Evolutionary conservation across 2,888 invertebrate species (phyloP).

Genomic region (Drosophila anomalipes): DNA sequence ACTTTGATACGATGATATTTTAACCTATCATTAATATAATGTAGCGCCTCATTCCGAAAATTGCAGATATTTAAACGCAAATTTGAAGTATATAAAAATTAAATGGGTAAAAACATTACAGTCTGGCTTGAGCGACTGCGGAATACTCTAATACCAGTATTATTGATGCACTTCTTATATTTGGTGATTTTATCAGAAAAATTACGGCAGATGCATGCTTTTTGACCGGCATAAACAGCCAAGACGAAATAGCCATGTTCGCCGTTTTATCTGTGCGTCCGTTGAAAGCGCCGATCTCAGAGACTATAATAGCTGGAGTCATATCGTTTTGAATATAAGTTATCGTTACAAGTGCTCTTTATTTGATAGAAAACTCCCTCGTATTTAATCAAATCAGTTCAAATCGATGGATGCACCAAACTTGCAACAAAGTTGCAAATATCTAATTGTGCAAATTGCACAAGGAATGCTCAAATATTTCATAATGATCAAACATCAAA

Average conservation of each 20-base stretch:
- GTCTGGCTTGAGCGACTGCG: background rate
- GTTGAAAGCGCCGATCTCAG: background rate
- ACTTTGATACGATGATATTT: too few relatives aligned
- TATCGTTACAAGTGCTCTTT: background rate
- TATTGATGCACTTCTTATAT: background rate
- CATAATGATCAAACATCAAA: background rate
- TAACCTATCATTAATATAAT: background rate
- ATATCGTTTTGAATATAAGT: background rate
- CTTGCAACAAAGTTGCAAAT: background rate
- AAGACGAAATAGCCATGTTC: background rate
- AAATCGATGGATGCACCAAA: background rate
- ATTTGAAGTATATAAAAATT: background rate
- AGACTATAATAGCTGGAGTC: background rate
- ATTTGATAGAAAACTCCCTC: background rate
- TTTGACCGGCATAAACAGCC: background rate
- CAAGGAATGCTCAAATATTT: background rate
- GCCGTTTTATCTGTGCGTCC: background rate
- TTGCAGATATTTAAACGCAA: background rate
- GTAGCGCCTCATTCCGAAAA: background rate
- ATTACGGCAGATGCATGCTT: background rate
- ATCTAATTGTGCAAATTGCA: background rate
- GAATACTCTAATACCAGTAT: background rate
- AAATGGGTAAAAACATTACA: background rate
- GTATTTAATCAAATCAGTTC: background rate
- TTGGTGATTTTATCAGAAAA: background rate